Evolutionary conservation across 2,113 vertebrate genomes (phyloP).

Genomic region (Andinoacara biseriatus): DNA sequence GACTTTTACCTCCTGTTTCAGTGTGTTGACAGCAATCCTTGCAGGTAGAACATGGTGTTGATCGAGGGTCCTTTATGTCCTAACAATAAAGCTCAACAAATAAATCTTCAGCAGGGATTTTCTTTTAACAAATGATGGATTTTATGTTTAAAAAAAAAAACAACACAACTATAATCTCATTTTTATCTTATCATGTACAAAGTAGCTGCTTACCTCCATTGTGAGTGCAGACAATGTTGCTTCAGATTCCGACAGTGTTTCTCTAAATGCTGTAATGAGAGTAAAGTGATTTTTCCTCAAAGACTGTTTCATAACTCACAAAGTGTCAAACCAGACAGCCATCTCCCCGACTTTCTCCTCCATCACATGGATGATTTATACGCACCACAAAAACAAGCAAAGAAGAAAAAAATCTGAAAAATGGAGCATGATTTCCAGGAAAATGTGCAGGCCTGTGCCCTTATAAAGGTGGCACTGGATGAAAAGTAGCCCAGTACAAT

Average conservation of each 20-base stretch:
- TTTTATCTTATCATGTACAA: background rate
- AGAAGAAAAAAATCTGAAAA: accelerated
- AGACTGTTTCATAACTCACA: background rate
- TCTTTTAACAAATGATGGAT: background rate
- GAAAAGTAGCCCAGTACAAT: no score
- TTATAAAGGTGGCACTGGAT: no score
- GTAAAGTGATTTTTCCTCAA: background rate
- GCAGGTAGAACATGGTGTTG: background rate
- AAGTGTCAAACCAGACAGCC: background rate
- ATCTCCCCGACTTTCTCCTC: background rate
- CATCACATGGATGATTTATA: background rate
- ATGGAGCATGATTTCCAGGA: background rate
- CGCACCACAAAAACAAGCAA: background rate
- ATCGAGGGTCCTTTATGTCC: background rate
- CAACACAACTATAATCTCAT: background rate
- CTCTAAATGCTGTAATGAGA: background rate
- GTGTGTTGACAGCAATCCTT: background rate
- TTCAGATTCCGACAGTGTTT: background rate
- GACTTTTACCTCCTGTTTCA: background rate
- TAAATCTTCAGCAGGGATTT: background rate
- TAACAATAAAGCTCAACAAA: background rate
- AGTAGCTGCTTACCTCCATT: background rate
- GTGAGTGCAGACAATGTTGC: background rate
- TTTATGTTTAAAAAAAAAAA: background rate
- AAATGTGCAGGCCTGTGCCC: no score